Conservation (phyloP, 2,797 vertebrate species). For the Coreius guichenoti region DNA sequence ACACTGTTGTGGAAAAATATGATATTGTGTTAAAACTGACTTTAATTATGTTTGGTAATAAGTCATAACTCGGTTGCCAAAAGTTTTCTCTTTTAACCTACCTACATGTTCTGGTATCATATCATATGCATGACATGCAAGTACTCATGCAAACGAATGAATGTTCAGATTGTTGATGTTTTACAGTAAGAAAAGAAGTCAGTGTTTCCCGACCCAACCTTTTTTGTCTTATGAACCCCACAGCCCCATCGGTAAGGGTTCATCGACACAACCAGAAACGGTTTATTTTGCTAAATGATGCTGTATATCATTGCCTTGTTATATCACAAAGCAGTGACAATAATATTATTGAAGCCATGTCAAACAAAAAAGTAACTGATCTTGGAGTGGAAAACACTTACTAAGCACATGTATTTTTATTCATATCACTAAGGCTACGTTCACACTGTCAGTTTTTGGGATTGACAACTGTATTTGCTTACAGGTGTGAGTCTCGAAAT, state of each 20-base stretch:
- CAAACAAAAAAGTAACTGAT: neutral
- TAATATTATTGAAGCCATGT: neutral
- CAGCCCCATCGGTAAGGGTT: neutral
- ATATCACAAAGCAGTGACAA: neutral
- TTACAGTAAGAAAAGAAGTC: neutral
- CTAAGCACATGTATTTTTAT: neutral
- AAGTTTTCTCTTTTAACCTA: neutral
- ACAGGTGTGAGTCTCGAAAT: neutral
- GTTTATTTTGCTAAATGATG: neutral
- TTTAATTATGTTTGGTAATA: neutral
- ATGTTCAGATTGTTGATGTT: neutral
- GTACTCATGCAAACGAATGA: neutral
- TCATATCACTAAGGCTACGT: neutral
- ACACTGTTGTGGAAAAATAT: neutral
- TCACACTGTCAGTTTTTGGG: neutral
- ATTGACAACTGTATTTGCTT: too few relatives aligned
- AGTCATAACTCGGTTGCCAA: neutral
- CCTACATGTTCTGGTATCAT: neutral
- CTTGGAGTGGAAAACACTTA: neutral
- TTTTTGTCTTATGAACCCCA: neutral
- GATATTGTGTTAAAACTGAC: neutral
- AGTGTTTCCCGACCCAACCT: neutral
- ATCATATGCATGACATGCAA: neutral
- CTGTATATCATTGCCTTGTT: neutral
- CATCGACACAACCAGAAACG: neutral